Evolutionary conservation across 1,140 invertebrate genomes (phyloP), one percentile per base, ranked within the genome.

Genomic region (Brachionus calyciflorus): DNA sequence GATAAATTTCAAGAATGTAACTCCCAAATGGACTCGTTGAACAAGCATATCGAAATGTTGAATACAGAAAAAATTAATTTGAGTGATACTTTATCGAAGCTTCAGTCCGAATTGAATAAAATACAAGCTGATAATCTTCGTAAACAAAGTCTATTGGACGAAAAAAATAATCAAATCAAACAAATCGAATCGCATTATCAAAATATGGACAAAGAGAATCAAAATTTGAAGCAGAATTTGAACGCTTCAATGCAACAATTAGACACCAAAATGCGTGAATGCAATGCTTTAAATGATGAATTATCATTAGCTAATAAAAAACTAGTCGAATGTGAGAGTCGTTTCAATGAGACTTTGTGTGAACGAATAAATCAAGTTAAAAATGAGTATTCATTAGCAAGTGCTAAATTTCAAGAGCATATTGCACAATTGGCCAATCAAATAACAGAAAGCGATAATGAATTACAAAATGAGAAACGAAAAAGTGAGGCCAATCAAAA

Each of bases 161-260:
- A 65, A 12, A 65, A 65, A 65, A 41, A 37, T 9, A 65, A 65
- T 41, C 60, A 65, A 19, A 41, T 65, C 5, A 65, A 65, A 21
- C 60, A 65, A 65, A 41, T 65, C 21, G 60, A 65, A 14, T 19
- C 28, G 19, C 60, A 65, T 65, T 65, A 24, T 19, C 60, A 65
- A 44, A 65, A 65, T 41, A 41, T 41, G n/a, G 60, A 65, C 12
- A 65, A 65, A 65, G 60, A 65, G 21, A 65, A 65, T 24, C 60
- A 65, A 65, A 41, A 19, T 41, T 44, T 65, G 60, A 65, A 65
- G 21, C 33, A 65, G 14, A 44, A 44, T 65, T 65, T 65, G 40
- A 65, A 65, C 40, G 21, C 26, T 26, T 9, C 37, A 65, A 65
- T 65, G 60, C 60, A 65, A 26, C 33, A 41, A 44, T 44, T 65